These are phyloP conservation scores for Diorhabda carinulata DNA, from an alignment of 1,140 invertebrate genomes.

Conservation along the genomic window DNA sequence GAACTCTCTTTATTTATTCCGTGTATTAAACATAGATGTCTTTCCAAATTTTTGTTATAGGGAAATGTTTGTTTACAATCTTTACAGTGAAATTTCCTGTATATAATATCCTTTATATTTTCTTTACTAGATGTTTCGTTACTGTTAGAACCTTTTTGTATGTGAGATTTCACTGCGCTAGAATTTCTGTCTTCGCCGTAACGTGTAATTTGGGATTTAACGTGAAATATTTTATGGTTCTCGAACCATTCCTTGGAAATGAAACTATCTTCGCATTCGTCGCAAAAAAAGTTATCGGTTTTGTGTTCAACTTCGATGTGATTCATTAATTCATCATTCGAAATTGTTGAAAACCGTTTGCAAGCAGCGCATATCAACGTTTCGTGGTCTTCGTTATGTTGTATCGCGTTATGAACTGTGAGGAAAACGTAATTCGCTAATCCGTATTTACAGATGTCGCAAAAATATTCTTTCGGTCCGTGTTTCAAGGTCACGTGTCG, in stretches of 20 bases:
- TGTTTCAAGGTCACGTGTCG: slow-evolving; percentile 30
- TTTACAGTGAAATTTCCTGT: no score
- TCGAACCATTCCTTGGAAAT: background rate
- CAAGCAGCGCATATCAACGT: background rate
- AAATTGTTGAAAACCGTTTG: background rate
- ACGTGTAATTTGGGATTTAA: background rate
- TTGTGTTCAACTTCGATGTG: background rate
- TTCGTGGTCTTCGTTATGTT: background rate
- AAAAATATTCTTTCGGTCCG: slow-evolving; percentile 10
- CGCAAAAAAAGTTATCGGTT: background rate
- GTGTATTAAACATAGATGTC: background rate
- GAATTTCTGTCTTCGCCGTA: background rate
- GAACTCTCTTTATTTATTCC: background rate
- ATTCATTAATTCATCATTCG: background rate
- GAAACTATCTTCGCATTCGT: background rate
- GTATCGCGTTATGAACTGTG: background rate
- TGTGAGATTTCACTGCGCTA: no score
- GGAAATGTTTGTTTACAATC: background rate
- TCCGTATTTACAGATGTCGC: background rate
- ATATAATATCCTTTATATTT: no score
- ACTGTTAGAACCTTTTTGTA: no score
- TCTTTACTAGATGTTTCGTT: no score
- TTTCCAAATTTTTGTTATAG: background rate
- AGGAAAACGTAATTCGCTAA: background rate
- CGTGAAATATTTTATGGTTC: background rate